Percentiles rank a stretch among this genome's conserved stretches.
Evolutionary conservation across 2,797 vertebrate species (phyloP).

Genomic region (Gadopsis bispinosus): DNA sequence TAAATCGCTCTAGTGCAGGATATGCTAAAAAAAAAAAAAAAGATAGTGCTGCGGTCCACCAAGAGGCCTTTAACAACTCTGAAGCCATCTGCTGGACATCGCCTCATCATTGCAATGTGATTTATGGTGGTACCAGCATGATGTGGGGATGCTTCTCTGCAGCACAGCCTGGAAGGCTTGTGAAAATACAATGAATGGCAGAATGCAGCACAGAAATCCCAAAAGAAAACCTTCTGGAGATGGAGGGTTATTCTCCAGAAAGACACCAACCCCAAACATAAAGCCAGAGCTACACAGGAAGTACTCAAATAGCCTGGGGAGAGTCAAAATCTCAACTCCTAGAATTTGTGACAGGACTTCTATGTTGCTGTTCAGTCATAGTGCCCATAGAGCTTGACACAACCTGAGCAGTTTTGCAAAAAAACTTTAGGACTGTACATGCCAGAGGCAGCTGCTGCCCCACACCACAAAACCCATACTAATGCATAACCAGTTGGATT

Average conservation of each 20-base stretch:
- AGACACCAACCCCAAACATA: background rate
- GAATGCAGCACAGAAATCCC: background rate
- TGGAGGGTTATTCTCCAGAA: background rate
- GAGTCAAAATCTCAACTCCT: background rate
- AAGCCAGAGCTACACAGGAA: background rate
- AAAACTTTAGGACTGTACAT: background rate
- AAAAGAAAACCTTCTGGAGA: background rate
- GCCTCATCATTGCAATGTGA: constrained; percentile 12
- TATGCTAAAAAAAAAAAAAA: background rate
- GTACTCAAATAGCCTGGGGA: background rate
- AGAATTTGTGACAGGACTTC: background rate
- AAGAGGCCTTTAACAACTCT: background rate
- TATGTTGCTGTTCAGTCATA: background rate
- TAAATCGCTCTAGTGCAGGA: background rate
- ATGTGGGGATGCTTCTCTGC: background rate
- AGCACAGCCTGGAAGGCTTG: background rate
- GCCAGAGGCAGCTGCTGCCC: background rate
- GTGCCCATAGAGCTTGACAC: background rate
- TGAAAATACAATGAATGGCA: background rate
- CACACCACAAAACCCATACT: background rate
- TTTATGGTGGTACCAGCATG: background rate
- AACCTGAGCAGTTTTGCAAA: constrained; percentile 15
- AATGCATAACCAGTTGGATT: background rate
- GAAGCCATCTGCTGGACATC: constrained; percentile 1
- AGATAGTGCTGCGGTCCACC: background rate